Evolutionary conservation across 1,140 invertebrate species (phyloP).

Genomic region (Pachyrhynchus sulphureomaculatus): DNA sequence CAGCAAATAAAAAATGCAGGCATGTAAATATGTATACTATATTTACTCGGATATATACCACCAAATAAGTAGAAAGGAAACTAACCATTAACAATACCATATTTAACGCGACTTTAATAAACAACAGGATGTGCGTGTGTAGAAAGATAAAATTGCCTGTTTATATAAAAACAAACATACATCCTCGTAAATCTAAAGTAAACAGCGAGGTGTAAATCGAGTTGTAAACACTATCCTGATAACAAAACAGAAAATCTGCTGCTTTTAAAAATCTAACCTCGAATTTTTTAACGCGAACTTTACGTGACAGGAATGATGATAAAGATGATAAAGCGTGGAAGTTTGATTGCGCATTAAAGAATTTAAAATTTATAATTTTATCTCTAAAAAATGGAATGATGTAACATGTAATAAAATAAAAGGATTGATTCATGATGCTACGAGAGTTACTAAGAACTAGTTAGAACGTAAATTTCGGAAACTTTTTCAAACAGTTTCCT

Average conservation of each 20-base stretch:
- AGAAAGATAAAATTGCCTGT: slow-evolving; percentile 33
- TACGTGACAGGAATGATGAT: background rate
- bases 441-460: no score
- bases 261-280: background rate
- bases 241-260: slow-evolving; percentile 4
- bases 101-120: slow-evolving; percentile 30
- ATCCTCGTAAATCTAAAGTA: slow-evolving; percentile 29
- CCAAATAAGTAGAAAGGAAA: slow-evolving; percentile 32
- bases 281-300: background rate
- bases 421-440: no score
- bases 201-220: slow-evolving; percentile 25
- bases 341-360: no score
- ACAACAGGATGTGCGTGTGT: slow-evolving; percentile 32
- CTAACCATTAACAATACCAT: slow-evolving; percentile 31
- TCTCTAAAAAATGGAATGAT: no score
- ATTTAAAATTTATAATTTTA: no score
- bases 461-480: no score
- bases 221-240: background rate
- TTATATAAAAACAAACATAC: slow-evolving; percentile 32
- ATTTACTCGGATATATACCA: background rate
- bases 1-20: no score
- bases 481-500: no score
- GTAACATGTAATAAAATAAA: no score
- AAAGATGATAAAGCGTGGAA: no score
- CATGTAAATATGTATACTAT: no score